phyloP scores from a whole-genome alignment of 1,140 invertebrate species.

The Sipha flava region DNA sequence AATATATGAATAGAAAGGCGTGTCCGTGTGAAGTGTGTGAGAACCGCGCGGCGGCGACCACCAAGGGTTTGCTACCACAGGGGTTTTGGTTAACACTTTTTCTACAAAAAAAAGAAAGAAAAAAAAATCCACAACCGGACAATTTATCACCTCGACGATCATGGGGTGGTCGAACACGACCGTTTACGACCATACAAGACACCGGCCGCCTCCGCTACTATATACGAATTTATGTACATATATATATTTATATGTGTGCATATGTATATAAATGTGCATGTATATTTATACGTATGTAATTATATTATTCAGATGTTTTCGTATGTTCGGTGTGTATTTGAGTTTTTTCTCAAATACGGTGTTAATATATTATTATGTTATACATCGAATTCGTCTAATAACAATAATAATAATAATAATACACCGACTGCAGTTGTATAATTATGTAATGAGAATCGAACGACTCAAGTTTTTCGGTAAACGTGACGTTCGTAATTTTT shows the following conservation, averaged over 20 bases:
- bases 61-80: conserved; percentile 9
- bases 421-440: background rate
- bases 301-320: too few species aligned
- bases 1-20: background rate
- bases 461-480: background rate
- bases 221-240: background rate
- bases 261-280: too few species aligned
- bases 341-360: too few species aligned
- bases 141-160: conserved; percentile 6
- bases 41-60: conserved; percentile 14
- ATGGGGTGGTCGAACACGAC: conserved; percentile 17
- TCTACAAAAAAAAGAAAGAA: background rate
- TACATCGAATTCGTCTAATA: background rate
- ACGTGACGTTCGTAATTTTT: background rate
- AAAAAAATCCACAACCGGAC: background rate
- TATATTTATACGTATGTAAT: too few species aligned
- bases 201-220: background rate
- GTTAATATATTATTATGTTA: background rate
- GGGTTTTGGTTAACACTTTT: conserved; percentile 25
- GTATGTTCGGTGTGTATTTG: too few species aligned
- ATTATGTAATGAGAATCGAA: background rate
- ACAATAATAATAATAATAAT: background rate
- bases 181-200: background rate
- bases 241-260: background rate
- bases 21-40: conserved; percentile 7